Conservation (phyloP, 2,888 invertebrate genomes). For the Schrankia costaestrigalis region DNA sequence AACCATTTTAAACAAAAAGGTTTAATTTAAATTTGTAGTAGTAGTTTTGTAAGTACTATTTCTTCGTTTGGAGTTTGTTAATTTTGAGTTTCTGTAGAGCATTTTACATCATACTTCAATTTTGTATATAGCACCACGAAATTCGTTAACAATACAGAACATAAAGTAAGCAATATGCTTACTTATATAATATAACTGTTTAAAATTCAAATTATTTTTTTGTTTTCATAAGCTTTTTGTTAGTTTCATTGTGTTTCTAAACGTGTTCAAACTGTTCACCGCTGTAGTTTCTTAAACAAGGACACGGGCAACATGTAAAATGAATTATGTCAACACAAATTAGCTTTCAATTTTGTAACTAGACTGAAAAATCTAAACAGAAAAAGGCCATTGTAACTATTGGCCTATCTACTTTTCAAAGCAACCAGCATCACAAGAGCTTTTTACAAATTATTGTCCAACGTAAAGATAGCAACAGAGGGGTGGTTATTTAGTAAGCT, state of each 20-base stretch:
- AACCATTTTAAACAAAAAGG: too few relatives aligned
- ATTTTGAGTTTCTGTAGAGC: conserved; percentile 1
- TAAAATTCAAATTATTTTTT: conserved; percentile 15
- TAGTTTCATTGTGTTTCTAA: conserved; percentile 6
- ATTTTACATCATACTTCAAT: conserved; percentile 3
- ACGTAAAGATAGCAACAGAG: conserved; percentile 18
- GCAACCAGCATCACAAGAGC: conserved; percentile 38
- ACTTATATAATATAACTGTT: conserved; percentile 16
- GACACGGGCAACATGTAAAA: conserved; percentile 28
- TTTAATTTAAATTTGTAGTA: too few relatives aligned
- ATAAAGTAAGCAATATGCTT: conserved; percentile 6
- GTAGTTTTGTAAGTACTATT: too few relatives aligned
- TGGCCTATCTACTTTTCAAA: conserved; percentile 28
- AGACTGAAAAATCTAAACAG: conserved; percentile 48
- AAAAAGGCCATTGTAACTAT: conserved; percentile 41
- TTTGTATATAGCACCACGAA: conserved; percentile 3
- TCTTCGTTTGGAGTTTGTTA: too few relatives aligned
- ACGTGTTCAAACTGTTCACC: conserved; percentile 15
- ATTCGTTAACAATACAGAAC: conserved; percentile 2
- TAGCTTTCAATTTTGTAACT: conserved; percentile 44
- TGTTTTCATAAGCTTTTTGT: conserved; percentile 5
- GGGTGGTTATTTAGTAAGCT: conserved; percentile 25
- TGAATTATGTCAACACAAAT: conserved; percentile 32
- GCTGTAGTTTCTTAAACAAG: conserved; percentile 35
- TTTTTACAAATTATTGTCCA: conserved; percentile 20